These are phyloP conservation scores for Chrysemys picta DNA, from an alignment of 2,113 vertebrate genomes.

Conservation along the genomic window DNA sequence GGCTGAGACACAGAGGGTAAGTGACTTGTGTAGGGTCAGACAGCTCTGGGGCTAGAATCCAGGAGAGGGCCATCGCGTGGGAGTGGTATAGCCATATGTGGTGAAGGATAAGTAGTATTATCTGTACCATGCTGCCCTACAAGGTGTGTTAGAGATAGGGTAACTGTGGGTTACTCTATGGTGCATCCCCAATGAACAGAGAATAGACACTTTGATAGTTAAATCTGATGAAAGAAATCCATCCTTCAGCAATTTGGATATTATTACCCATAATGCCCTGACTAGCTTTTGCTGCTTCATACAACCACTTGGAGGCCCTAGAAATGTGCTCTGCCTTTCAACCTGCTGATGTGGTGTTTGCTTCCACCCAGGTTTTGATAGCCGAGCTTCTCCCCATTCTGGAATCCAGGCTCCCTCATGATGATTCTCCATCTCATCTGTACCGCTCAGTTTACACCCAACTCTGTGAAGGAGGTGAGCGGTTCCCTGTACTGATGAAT, in stretches of 20 bases:
- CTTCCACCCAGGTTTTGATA: slow-evolving; percentile 81
- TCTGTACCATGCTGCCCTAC: not conserved
- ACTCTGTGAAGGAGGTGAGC: slow-evolving; percentile 85
- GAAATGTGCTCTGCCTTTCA: not conserved
- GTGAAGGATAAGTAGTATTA: fast-evolving
- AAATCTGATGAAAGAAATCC: not conserved
- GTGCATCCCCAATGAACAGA: not conserved
- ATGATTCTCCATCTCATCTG: slow-evolving; percentile 35
- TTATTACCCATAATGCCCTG: not conserved
- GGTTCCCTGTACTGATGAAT: slow-evolving; percentile 85
- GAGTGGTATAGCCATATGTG: not conserved
- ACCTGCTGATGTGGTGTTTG: not conserved
- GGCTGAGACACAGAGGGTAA: not conserved
- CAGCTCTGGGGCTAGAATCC: not conserved
- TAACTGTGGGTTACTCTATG: not conserved
- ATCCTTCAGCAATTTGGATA: not conserved
- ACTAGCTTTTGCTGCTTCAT: not conserved
- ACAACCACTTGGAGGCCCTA: not conserved
- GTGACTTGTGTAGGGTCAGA: not conserved
- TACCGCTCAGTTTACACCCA: slow-evolving; percentile 85
- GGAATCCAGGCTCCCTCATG: not conserved
- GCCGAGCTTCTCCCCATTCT: slow-evolving; percentile 81
- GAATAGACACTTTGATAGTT: not conserved
- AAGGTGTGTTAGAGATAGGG: not conserved
- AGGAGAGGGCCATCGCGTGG: not conserved